Conservation (phyloP, 2,888 invertebrate genomes). For the Polia nebulosa region DNA sequence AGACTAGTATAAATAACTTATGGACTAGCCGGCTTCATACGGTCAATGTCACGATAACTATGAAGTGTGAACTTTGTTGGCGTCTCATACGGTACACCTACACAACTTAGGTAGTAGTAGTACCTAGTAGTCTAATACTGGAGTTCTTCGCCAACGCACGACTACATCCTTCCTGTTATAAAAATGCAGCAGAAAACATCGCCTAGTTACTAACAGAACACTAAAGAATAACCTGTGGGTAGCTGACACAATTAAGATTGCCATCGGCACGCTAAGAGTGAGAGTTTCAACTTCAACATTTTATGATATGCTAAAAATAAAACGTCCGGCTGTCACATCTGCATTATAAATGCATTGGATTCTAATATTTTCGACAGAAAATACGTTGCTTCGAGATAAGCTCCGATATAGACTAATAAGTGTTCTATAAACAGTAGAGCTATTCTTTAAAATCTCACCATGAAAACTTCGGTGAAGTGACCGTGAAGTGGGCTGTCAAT, state of each 20-base stretch:
- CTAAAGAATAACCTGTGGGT: not conserved
- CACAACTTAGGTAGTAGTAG: not conserved
- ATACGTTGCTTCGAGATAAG: slow-evolving; percentile 7
- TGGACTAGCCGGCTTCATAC: not conserved
- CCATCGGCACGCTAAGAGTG: not conserved
- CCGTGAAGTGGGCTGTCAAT: no score
- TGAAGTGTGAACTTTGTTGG: slow-evolving; percentile 6
- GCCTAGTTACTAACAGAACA: not conserved
- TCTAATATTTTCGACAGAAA: not conserved
- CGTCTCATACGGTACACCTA: not conserved
- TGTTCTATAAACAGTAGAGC: slow-evolving; percentile 21
- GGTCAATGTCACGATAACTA: slow-evolving; percentile 1
- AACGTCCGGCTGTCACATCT: not conserved
- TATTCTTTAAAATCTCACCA: no score
- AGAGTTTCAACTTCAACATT: not conserved
- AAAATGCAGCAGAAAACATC: slow-evolving; percentile 1
- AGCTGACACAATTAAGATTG: not conserved
- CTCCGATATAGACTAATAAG: not conserved
- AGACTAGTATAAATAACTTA: slow-evolving; percentile 8
- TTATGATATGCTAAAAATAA: not conserved
- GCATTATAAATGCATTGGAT: slow-evolving; percentile 1
- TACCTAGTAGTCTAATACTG: not conserved
- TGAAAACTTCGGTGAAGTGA: no score
- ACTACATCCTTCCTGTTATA: not conserved
- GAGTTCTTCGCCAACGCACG: no score